phyloP scores from a whole-genome alignment of 1,140 invertebrate species.

The Anastrepha obliqua region DNA sequence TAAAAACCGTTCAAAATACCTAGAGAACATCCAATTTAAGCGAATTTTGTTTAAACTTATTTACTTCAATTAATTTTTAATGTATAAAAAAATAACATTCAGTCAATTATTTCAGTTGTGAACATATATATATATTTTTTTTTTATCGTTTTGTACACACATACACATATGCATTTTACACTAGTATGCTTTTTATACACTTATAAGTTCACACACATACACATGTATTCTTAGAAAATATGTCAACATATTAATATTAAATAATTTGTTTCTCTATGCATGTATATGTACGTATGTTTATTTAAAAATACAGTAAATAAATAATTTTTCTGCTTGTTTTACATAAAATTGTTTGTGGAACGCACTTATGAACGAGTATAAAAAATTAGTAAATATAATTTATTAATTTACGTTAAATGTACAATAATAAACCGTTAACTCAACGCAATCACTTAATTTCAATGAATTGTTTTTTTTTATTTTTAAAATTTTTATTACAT shows the following conservation, averaged over 20 bases:
- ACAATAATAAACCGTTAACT: slow-evolving; percentile 54
- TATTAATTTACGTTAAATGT: slow-evolving; percentile 55
- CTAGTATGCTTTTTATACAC: background rate
- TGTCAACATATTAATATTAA: slow-evolving; percentile 55
- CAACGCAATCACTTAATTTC: slow-evolving; percentile 54
- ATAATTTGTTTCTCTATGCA: slow-evolving; percentile 53
- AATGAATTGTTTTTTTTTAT: slow-evolving; percentile 58
- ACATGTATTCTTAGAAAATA: slow-evolving; percentile 59
- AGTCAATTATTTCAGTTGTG: slow-evolving; percentile 66
- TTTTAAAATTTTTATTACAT: background rate
- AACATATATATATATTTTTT: slow-evolving; percentile 50
- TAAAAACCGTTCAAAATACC: background rate
- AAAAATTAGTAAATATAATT: slow-evolving; percentile 41
- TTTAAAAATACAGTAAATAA: slow-evolving; percentile 56
- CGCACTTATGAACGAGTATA: slow-evolving; percentile 35
- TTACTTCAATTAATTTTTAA: background rate
- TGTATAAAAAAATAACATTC: slow-evolving; percentile 64
- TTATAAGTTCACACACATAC: slow-evolving; percentile 53
- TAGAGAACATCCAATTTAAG: background rate
- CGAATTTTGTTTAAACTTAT: background rate
- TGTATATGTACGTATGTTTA: background rate
- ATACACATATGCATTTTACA: slow-evolving; percentile 11
- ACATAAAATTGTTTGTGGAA: slow-evolving; percentile 24
- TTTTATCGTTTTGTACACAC: background rate
- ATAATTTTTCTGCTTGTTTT: background rate